These are phyloP conservation scores for Perccottus glenii DNA, from an alignment of 2,113 vertebrate genomes.

Conservation along the genomic window DNA sequence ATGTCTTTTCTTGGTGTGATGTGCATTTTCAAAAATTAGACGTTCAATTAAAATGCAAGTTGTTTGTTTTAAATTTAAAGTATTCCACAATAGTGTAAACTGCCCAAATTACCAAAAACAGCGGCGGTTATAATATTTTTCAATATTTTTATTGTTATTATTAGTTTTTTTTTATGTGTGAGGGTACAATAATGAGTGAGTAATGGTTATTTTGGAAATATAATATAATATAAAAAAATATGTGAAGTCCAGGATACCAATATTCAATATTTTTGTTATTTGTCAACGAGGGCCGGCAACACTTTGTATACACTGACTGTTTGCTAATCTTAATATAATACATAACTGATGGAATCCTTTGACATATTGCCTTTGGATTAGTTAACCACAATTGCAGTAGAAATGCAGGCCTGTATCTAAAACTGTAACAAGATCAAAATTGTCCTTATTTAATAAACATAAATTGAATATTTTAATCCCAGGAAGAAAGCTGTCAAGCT, in stretches of 20 bases:
- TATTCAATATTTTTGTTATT: not conserved
- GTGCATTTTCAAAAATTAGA: slow-evolving; percentile 32
- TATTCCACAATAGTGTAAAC: no score
- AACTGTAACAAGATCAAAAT: slow-evolving; percentile 4
- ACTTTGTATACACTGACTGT: not conserved
- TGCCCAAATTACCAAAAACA: no score
- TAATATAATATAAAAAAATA: no score
- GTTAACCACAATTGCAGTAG: not conserved
- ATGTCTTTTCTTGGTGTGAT: slow-evolving; percentile 18
- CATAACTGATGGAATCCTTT: not conserved
- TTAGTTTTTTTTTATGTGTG: no score
- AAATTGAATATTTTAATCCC: slow-evolving; percentile 5
- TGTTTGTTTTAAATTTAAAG: slow-evolving; percentile 32
- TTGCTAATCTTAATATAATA: not conserved
- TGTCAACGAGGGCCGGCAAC: not conserved
- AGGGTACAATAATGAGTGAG: no score
- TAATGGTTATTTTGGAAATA: no score
- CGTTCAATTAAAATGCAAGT: slow-evolving; percentile 60
- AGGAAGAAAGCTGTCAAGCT: slow-evolving; percentile 7
- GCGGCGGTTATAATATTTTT: no score
- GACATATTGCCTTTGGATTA: not conserved
- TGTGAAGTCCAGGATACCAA: no score
- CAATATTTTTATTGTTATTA: no score
- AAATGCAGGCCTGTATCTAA: not conserved
- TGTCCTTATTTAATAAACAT: not conserved